Conservation (phyloP, 2,888 invertebrate genomes). For the Tiliacea citrago region DNA sequence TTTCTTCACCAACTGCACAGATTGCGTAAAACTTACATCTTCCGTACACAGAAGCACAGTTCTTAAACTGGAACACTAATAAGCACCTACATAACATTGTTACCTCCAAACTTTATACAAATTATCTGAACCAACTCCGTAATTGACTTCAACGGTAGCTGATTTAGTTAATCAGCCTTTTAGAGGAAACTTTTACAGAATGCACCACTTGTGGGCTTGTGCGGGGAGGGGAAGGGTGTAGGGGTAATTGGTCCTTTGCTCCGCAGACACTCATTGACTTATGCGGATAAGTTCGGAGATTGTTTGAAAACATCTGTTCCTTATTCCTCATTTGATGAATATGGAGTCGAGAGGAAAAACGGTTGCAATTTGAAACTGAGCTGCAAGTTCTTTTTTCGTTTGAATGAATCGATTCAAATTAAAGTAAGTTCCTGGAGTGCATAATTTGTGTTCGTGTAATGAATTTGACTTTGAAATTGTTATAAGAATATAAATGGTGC, state of each 20-base stretch:
- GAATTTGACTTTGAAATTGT: neutral
- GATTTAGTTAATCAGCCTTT: conserved; percentile 65
- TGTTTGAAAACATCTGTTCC: conserved; percentile 47
- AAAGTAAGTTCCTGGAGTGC: neutral
- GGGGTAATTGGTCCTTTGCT: conserved; percentile 48
- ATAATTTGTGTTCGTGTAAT: neutral
- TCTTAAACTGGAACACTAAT: conserved; percentile 41
- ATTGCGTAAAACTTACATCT: conserved; percentile 3
- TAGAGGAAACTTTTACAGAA: conserved; percentile 57
- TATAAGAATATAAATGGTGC: neutral
- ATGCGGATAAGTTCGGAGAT: conserved; percentile 44
- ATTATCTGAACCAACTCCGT: conserved; percentile 51
- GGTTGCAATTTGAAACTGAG: conserved; percentile 17
- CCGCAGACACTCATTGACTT: conserved; percentile 57
- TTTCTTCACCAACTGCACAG: neutral
- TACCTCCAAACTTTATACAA: conserved; percentile 58
- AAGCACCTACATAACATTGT: conserved; percentile 31
- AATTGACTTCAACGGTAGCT: conserved; percentile 60
- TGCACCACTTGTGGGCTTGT: conserved; percentile 47
- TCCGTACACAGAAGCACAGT: conserved; percentile 3
- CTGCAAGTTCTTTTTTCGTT: conserved; percentile 1
- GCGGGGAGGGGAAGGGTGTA: neutral
- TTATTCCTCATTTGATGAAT: conserved; percentile 38
- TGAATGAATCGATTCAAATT: conserved; percentile 4
- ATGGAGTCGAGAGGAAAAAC: conserved; percentile 27